Base-by-base conservation (phyloP, 1,140 invertebrate species). In the Sarcophaga peregrina region DNA sequence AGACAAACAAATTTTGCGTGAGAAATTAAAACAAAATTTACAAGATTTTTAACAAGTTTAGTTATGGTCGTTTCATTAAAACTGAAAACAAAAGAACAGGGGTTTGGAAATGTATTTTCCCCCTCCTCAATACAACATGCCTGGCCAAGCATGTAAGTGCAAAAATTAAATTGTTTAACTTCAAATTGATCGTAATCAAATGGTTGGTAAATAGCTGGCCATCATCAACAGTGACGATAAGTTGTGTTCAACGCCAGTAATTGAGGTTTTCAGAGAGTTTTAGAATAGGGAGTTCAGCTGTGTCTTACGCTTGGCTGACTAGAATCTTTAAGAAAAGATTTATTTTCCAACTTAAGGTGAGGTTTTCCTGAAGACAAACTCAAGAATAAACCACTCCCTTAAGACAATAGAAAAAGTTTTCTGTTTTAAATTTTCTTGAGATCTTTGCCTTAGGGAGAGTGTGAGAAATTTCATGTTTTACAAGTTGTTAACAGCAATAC, bases 161-260 rank as follows among this genome's bases (percentile, higher is more conserved):
- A 78, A 78, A 78, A 78, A 78, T 78, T 78, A 78, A 78, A 50
- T 78, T 78, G 75, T 78, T 78, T 78, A 78, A 78, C n/a, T 76
- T 76, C 7, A 76, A 76, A 78, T 78, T 78, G 75, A 78, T 78
- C n/a, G 20, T 52, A 50, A 78, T 78, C 75, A 78, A 76, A 50
- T 50, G 47, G 62, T 25, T 25, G 37, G 62, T 72, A 46, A 78
- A 50, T 78, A 45, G 46, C 25, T 52, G 75, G 62, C 20, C 62
- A 58, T n/a, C 54, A 58, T 58, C 54, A n/a, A 13, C 54, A 58
- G 6, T 7, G 54, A n/a, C n/a, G n/a, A n/a, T 58, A 58, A n/a
- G 15, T 58, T 58, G n/a, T 58, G 15, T 68, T 68, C 20, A 68
- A 20, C 62, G n/a, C n/a, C 62, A 68, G 17, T 20, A 68, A 68